These are phyloP conservation scores for Pocillopora meandrina DNA, from an alignment of 92 coral and sea anemone species.

Conservation along the genomic window DNA sequence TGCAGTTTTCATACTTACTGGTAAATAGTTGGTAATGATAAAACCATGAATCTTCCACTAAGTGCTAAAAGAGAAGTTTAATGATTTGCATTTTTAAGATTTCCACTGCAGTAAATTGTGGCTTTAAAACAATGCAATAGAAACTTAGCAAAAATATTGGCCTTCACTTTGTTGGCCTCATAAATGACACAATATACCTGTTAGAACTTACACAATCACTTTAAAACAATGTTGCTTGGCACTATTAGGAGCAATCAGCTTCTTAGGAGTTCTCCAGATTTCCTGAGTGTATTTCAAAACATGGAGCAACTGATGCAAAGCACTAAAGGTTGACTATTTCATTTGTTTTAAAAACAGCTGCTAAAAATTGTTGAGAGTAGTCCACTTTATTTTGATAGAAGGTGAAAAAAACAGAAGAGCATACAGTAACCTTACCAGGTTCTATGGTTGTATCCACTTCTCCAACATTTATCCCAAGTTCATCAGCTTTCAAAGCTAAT, in stretches of 20 bases:
- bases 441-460: slow-evolving; percentile 89
- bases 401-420: neutral
- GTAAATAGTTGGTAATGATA: slow-evolving; percentile 91
- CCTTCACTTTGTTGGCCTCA: too few species aligned
- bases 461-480: slow-evolving; percentile 77
- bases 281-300: too few species aligned
- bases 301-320: too few species aligned
- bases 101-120: neutral
- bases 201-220: too few species aligned
- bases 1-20: slow-evolving; percentile 73
- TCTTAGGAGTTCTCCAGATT: too few species aligned
- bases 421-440: slow-evolving; percentile 61
- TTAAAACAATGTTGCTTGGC: too few species aligned
- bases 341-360: neutral
- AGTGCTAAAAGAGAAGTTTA: slow-evolving; percentile 59
- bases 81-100: neutral
- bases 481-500: slow-evolving; percentile 78
- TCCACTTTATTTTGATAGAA: neutral
- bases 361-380: neutral
- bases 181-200: too few species aligned
- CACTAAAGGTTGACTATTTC: neutral
- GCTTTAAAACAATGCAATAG: too few species aligned
- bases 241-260: too few species aligned
- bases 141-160: too few species aligned
- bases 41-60: slow-evolving; percentile 92